These are phyloP conservation scores for Nilaparvata lugens DNA, from an alignment of 1,140 invertebrate species.

Conservation along the genomic window DNA sequence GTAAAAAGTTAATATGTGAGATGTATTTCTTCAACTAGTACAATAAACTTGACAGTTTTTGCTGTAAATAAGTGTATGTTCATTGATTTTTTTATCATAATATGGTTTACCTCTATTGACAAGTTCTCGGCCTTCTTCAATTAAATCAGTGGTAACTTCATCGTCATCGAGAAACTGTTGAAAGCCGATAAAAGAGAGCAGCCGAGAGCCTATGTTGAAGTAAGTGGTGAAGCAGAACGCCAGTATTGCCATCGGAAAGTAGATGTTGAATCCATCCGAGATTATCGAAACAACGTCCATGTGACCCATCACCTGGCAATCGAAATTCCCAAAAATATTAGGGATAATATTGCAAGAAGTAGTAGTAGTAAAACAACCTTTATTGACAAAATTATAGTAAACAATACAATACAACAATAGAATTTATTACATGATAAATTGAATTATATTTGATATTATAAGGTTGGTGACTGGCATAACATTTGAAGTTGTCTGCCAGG, in stretches of 20 bases:
- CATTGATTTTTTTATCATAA: constrained; percentile 8
- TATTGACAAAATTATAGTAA: too few species aligned
- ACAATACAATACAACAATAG: too few species aligned
- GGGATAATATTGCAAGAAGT: too few species aligned
- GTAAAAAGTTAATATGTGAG: constrained; percentile 8
- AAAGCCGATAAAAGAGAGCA: constrained; percentile 84
- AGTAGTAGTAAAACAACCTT: too few species aligned
- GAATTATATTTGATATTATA: too few species aligned
- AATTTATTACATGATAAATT: too few species aligned
- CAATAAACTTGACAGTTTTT: too few species aligned
- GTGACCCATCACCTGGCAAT: constrained; percentile 96
- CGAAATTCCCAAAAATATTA: too few species aligned
- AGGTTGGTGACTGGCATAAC: too few species aligned
- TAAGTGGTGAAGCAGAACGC: constrained; percentile 90
- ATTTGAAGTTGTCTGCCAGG: too few species aligned
- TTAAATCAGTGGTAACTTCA: constrained; percentile 83
- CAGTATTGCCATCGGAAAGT: constrained; percentile 95
- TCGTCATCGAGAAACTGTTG: constrained; percentile 93
- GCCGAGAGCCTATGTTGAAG: constrained; percentile 83
- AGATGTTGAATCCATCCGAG: constrained; percentile 97
- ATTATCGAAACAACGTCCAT: constrained; percentile 98
- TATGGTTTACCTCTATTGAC: constrained; percentile 61
- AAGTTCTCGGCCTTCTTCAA: constrained; percentile 87
- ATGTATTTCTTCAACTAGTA: background rate
- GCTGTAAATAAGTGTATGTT: constrained; percentile 10